phyloP scores from a whole-genome alignment of 2,797 vertebrate genomes.

The Notoglanidium macrostoma region DNA sequence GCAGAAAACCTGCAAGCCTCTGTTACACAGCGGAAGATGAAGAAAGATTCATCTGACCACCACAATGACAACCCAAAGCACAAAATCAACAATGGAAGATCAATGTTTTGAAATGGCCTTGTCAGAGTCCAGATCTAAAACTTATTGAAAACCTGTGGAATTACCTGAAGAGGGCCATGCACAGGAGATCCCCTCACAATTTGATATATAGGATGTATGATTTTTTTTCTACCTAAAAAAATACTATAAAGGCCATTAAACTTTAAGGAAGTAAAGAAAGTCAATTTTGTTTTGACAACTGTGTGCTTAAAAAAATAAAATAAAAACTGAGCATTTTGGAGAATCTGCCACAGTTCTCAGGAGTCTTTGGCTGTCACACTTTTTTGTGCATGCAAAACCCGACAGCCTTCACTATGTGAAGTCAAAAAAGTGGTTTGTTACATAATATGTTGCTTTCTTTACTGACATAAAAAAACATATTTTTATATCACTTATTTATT shows the following conservation, averaged over 20 bases:
- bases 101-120: not conserved
- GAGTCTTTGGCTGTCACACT: not conserved
- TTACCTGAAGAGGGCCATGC: not conserved
- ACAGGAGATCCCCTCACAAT: not conserved
- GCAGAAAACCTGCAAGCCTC: not conserved
- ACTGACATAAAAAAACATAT: not conserved
- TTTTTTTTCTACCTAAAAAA: not conserved
- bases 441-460: not conserved
- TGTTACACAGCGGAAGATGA: not conserved
- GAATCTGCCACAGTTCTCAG: not conserved
- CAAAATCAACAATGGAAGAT: not conserved
- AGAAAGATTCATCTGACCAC: not conserved
- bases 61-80: not conserved
- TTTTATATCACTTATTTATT: not conserved
- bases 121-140: not conserved
- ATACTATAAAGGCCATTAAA: not conserved
- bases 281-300: not conserved
- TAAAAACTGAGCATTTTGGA: too few species aligned
- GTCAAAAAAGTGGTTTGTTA: not conserved
- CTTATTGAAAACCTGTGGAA: not conserved
- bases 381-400: not conserved
- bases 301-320: not conserved
- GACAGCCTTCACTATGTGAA: not conserved
- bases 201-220: too few species aligned
- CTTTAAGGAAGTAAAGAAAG: not conserved